phyloP scores from a whole-genome alignment of 2,113 vertebrate genomes.

The Isurus oxyrinchus region DNA sequence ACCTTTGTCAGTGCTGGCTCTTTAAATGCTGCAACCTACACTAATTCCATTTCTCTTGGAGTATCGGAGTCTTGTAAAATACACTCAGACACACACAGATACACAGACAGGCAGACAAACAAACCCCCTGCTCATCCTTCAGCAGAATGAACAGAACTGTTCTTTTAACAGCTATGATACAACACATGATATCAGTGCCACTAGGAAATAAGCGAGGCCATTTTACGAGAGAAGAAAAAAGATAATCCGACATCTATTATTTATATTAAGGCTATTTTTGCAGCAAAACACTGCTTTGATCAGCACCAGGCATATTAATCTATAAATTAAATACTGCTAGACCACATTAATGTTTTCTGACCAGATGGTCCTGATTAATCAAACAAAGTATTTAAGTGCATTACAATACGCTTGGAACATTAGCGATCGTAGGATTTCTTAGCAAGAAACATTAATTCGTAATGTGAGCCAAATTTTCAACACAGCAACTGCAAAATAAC shows the following conservation, averaged over 20 bases:
- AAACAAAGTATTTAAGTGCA: neutral
- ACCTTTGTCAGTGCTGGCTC: neutral
- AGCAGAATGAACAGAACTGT: neutral
- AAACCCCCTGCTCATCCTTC: neutral
- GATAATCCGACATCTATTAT: neutral
- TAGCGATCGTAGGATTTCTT: neutral
- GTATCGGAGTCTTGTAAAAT: neutral
- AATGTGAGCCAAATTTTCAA: neutral
- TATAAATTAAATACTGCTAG: neutral
- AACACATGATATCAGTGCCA: neutral
- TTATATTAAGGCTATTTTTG: neutral
- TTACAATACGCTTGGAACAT: constrained; percentile 9
- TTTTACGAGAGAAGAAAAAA: neutral
- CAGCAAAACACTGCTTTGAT: neutral
- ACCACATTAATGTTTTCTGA: neutral
- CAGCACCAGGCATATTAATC: neutral
- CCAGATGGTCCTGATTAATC: neutral
- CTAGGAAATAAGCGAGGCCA: neutral
- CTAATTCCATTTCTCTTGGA: neutral
- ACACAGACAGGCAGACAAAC: neutral
- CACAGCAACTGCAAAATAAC: neutral
- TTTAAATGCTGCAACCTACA: too few species aligned
- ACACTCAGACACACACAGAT: neutral
- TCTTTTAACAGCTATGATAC: neutral
- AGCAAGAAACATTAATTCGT: neutral